Base-by-base conservation (phyloP, 1,140 invertebrate species). In the Diploscapter pachys region DNA sequence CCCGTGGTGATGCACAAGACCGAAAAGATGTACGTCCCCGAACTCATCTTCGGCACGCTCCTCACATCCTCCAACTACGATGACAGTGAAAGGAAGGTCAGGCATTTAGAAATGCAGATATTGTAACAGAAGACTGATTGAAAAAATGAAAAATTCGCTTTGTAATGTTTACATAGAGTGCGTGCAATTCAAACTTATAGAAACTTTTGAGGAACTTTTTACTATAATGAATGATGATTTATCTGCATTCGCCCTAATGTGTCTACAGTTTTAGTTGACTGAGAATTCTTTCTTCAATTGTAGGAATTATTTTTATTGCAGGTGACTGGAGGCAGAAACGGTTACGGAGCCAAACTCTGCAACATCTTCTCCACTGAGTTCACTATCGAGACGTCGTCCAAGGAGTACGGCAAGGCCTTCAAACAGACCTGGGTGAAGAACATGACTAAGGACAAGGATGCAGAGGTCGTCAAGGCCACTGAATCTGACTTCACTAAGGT, bases 41-140 rank as follows among this genome's bases (percentile, higher is more conserved):
- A 96, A 0, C 93, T 99, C 92, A 99, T 99, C 80, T 99, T 99
- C 87, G 97, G 97, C 48, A 96, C 99, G 87, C 87, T 99, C 31
- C 87, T 99, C 66, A 99, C 97, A 59, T 99, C 96, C 3, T 98
- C 96, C 3, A 99, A 99, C 87, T 99, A 98, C 86, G 93, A 99
- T 87, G 97, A 99, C 84, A 92, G 93, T 82, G 95, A 99, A 84
- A 93, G 96, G 86, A 99, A 99, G 89, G 63, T 64, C 6, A 31
- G 31, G 1, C 0, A 31, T 31, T 31, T 31, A 31, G 31, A 31
- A 31, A 31, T 31, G 31, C 31, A 31, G 31, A 31, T 31, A 31
- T 31, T 31, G 31, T 31, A 31, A 31, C 31, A 31, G 31, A 31
- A 31, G 31, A 31, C 31, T 31, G 31, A 31, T 31, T 31, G 31